phyloP scores from a whole-genome alignment of 2,113 vertebrate species.

The Meleagris gallopavo region DNA sequence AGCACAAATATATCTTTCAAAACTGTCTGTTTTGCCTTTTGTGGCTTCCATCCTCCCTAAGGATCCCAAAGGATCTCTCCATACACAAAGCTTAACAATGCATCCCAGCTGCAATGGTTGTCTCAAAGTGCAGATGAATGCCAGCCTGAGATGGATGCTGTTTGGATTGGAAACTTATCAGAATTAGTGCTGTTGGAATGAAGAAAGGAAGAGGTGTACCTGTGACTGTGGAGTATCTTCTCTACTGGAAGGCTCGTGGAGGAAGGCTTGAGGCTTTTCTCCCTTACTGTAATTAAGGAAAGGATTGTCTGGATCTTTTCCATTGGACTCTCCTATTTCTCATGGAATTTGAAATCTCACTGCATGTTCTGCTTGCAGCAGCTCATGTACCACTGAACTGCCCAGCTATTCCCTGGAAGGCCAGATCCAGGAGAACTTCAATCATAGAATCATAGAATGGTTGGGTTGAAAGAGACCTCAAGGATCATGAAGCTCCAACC shows the following conservation, averaged over 20 bases:
- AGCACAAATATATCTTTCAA: not conserved
- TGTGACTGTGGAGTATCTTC: not conserved
- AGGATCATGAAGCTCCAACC: too few relatives aligned
- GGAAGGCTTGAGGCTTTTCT: not conserved
- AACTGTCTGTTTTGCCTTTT: not conserved
- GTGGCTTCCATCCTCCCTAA: not conserved
- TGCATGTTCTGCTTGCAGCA: not conserved
- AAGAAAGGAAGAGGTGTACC: not conserved
- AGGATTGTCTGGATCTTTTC: not conserved
- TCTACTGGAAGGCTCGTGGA: not conserved
- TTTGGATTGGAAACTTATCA: not conserved
- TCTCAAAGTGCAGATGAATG: not conserved
- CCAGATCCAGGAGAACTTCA: not conserved
- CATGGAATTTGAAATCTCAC: not conserved
- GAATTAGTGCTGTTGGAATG: not conserved
- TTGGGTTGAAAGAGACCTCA: too few relatives aligned
- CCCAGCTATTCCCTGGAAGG: not conserved
- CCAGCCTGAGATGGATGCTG: not conserved
- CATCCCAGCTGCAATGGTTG: not conserved
- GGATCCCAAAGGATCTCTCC: not conserved
- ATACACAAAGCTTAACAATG: not conserved
- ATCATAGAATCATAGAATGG: too few relatives aligned
- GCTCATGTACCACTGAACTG: not conserved
- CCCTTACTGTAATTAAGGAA: not conserved
- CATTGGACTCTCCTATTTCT: not conserved